Evolutionary conservation across 1,140 invertebrate species (phyloP).

Genomic region (Frieseomelitta varia): DNA sequence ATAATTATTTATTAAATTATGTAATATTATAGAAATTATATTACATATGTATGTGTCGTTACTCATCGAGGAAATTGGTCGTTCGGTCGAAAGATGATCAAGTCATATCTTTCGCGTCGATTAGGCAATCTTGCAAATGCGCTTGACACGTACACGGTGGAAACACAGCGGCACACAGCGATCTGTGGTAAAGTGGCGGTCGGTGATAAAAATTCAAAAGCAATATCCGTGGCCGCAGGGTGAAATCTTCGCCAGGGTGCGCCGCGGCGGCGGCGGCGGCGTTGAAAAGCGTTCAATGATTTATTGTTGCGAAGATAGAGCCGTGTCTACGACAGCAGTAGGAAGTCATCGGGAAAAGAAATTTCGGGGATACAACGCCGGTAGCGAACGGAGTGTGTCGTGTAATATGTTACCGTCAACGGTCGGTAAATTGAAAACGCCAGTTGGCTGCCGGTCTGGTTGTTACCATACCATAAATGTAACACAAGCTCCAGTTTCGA

Average conservation of each 20-base stretch:
- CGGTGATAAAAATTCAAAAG: conserved; percentile 54
- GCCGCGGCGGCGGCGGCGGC: conserved; percentile 23
- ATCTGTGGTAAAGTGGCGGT: neutral
- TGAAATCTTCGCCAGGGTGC: conserved; percentile 27
- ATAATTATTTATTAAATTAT: no score
- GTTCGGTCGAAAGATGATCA: neutral
- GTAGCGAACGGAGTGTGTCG: neutral
- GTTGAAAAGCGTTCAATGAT: conserved; percentile 58
- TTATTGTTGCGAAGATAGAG: conserved; percentile 58
- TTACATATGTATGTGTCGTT: no score
- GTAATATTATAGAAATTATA: neutral
- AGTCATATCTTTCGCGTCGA: neutral
- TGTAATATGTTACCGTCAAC: conserved; percentile 26
- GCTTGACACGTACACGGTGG: conserved; percentile 23
- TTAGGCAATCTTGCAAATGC: neutral
- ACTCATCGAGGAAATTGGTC: neutral
- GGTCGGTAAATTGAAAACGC: conserved; percentile 22
- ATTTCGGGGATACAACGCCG: conserved; percentile 44
- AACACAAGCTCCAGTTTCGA: neutral
- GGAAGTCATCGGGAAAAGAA: conserved; percentile 60
- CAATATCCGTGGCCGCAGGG: conserved; percentile 54
- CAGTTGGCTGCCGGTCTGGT: neutral
- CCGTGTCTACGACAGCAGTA: conserved; percentile 39
- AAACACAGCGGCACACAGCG: neutral
- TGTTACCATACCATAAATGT: neutral